These are phyloP conservation scores for Thunnus thynnus DNA, from an alignment of 2,113 vertebrate genomes.

Conservation along the genomic window DNA sequence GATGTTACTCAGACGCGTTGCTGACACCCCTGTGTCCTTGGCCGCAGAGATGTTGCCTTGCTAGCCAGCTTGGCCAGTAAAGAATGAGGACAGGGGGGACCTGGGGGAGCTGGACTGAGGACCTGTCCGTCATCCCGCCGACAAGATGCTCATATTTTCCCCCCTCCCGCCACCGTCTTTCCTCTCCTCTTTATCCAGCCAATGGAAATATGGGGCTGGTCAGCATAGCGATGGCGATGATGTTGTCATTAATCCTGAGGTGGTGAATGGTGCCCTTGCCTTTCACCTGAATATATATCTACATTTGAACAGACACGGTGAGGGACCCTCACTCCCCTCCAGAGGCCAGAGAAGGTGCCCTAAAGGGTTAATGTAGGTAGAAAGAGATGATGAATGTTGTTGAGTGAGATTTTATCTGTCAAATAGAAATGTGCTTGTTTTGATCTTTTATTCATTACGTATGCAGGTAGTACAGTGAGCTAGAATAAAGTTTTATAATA, in stretches of 20 bases:
- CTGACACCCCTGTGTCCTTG: slow-evolving; percentile 84
- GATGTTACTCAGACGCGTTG: slow-evolving; percentile 78
- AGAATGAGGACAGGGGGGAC: slow-evolving; percentile 77
- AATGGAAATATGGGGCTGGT: slow-evolving; percentile 69
- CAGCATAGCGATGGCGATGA: slow-evolving; percentile 55
- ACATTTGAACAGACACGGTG: slow-evolving; percentile 72
- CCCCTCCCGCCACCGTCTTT: slow-evolving; percentile 32
- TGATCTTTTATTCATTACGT: slow-evolving; percentile 57
- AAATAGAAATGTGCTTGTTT: slow-evolving; percentile 59
- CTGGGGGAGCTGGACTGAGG: slow-evolving; percentile 75
- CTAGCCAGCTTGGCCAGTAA: slow-evolving; percentile 69
- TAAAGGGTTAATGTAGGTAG: slow-evolving; percentile 67
- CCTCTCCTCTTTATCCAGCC: slow-evolving; percentile 68
- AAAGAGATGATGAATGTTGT: slow-evolving; percentile 68
- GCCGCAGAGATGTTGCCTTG: slow-evolving; percentile 74
- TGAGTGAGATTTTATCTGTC: slow-evolving; percentile 67
- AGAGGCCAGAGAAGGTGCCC: slow-evolving; percentile 57
- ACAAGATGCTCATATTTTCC: slow-evolving; percentile 69
- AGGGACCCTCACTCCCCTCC: slow-evolving; percentile 61
- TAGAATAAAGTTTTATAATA: slow-evolving; percentile 43
- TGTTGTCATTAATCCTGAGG: slow-evolving; percentile 77
- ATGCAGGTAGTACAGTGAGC: slow-evolving; percentile 9
- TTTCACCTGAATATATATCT: slow-evolving; percentile 80
- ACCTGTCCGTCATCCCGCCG: slow-evolving; percentile 78
- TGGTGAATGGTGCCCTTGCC: slow-evolving; percentile 75